phyloP scores from a whole-genome alignment of 1,140 invertebrate species.

The Musca domestica region DNA sequence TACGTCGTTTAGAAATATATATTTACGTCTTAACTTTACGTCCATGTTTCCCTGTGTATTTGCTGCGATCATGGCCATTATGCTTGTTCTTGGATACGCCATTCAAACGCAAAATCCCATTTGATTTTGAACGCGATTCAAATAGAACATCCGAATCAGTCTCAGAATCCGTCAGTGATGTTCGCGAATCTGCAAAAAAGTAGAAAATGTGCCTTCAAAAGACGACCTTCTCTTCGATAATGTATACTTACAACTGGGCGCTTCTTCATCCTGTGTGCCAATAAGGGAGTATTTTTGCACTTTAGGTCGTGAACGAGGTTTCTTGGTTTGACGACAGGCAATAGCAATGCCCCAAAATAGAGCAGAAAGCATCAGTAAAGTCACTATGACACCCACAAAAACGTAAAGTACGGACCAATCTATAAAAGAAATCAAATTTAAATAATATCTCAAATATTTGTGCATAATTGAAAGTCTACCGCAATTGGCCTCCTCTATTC shows the following conservation, averaged over 20 bases:
- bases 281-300: constrained; percentile 64
- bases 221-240: not conserved
- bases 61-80: constrained; percentile 46
- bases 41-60: constrained; percentile 59
- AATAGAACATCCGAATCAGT: constrained; percentile 73
- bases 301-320: constrained; percentile 53
- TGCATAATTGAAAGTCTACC: constrained; percentile 42
- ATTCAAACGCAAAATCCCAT: constrained; percentile 55
- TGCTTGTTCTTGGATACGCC: constrained; percentile 38
- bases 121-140: constrained; percentile 61
- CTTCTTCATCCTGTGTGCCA: constrained; percentile 60
- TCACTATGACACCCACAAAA: constrained; percentile 68
- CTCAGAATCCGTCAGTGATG: constrained; percentile 70
- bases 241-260: constrained; percentile 55
- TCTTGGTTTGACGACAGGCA: constrained; percentile 62
- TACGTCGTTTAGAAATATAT: not conserved
- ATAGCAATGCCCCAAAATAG: constrained; percentile 71
- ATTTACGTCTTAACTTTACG: constrained; percentile 58
- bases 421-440: constrained; percentile 47
- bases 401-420: constrained; percentile 89
- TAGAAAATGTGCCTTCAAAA: too few relatives aligned
- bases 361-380: constrained; percentile 64
- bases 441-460: not conserved
- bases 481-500: constrained; percentile 58
- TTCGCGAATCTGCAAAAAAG: constrained; percentile 47